Evolutionary conservation across 2,797 vertebrate species (phyloP).

Genomic region (Bradypus variegatus): DNA sequence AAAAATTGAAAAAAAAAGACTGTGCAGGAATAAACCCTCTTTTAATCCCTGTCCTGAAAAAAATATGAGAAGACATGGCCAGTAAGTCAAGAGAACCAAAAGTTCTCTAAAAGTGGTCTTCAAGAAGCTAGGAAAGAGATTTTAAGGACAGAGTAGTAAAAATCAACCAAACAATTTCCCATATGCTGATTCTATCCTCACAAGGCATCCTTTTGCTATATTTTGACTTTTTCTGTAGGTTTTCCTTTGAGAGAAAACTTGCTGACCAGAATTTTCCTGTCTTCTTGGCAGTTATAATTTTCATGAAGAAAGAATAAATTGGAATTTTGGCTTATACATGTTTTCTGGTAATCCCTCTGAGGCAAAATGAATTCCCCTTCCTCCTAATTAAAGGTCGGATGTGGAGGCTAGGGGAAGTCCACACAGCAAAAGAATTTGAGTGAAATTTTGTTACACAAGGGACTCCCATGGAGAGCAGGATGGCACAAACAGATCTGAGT

Average conservation of each 20-base stretch:
- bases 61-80: background rate
- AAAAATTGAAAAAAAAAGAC: background rate
- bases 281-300: slow-evolving; percentile 10
- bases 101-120: background rate
- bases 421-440: background rate
- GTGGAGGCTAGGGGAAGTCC: background rate
- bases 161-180: background rate
- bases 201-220: slow-evolving; percentile 14
- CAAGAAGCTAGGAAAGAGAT: background rate
- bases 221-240: background rate
- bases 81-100: background rate
- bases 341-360: slow-evolving; percentile 1
- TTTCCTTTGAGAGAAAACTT: slow-evolving; percentile 20
- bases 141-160: background rate
- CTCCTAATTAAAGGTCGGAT: background rate
- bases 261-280: background rate
- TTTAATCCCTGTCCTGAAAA: background rate
- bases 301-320: background rate
- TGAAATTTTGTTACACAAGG: background rate
- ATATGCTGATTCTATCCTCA: slow-evolving; percentile 7
- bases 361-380: background rate
- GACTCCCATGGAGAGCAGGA: background rate
- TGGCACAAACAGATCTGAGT: background rate
- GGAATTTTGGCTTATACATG: background rate
- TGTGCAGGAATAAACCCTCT: background rate